Conservation (phyloP, 1,140 invertebrate species). For the Heterodera carotae region DNA sequence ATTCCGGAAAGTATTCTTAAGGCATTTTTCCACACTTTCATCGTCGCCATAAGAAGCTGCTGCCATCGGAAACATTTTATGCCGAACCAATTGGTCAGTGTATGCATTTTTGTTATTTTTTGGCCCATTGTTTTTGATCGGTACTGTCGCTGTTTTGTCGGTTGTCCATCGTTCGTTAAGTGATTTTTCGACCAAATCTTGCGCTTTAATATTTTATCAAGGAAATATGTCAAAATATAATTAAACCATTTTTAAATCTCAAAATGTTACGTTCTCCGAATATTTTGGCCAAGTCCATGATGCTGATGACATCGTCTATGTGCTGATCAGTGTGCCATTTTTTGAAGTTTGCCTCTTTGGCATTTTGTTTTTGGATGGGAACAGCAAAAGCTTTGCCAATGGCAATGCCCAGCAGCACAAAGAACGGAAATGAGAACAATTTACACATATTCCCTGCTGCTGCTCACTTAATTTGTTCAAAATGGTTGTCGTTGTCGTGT, state of each 20-base stretch:
- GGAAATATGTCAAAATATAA: neutral
- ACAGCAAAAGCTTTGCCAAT: neutral
- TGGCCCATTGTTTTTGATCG: neutral
- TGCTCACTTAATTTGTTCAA: no score
- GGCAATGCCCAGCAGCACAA: neutral
- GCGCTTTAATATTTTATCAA: neutral
- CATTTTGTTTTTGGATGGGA: neutral
- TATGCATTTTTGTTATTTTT: neutral
- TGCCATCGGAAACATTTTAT: constrained; percentile 42
- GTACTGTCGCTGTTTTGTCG: neutral
- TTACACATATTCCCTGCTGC: no score
- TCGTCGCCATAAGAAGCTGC: constrained; percentile 43
- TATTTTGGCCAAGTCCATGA: neutral
- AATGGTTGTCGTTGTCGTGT: no score
- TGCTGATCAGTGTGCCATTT: neutral
- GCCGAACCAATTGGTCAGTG: neutral
- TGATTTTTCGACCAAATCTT: neutral
- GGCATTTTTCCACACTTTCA: constrained; percentile 6
- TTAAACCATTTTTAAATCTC: neutral
- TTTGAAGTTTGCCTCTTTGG: neutral
- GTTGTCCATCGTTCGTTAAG: neutral
- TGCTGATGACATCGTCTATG: neutral
- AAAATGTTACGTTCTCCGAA: neutral
- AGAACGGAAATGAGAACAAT: neutral
- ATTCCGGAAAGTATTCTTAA: constrained; percentile 20